These are phyloP conservation scores for Molossus alvarezi DNA, from an alignment of 2,797 vertebrate species.

Conservation along the genomic window DNA sequence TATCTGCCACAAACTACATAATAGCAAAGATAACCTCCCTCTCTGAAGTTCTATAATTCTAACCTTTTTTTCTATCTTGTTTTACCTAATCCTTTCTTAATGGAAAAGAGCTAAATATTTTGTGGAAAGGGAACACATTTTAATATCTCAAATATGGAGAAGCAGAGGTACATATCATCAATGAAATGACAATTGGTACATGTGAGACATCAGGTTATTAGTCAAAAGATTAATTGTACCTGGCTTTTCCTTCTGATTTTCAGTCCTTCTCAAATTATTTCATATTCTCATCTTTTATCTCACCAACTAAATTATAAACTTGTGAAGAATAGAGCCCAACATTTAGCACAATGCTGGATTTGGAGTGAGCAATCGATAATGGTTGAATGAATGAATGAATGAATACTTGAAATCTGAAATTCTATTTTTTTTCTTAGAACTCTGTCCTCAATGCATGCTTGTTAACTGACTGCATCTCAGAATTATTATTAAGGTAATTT, in stretches of 20 bases:
- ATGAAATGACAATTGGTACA: constrained; percentile 14
- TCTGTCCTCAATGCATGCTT: constrained; percentile 39
- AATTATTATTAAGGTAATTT: constrained; percentile 70
- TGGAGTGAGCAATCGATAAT: constrained; percentile 45
- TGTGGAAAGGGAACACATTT: constrained; percentile 46
- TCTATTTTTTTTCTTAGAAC: constrained; percentile 56
- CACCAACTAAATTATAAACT: constrained; percentile 58
- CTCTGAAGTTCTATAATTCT: constrained; percentile 45
- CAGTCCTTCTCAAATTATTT: constrained; percentile 54
- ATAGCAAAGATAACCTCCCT: neutral
- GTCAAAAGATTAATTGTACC: constrained; percentile 12
- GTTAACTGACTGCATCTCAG: constrained; percentile 71
- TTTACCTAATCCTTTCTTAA: neutral
- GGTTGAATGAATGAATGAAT: constrained; percentile 68
- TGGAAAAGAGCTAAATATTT: constrained; percentile 50
- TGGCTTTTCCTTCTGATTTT: constrained; percentile 57
- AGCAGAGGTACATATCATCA: neutral
- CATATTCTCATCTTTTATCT: constrained; percentile 33
- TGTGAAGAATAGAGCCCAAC: constrained; percentile 42
- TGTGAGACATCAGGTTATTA: neutral
- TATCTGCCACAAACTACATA: neutral
- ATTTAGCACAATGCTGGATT: constrained; percentile 31
- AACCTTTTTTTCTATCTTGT: constrained; percentile 1
- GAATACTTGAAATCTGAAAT: constrained; percentile 67
- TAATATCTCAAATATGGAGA: constrained; percentile 38